These are phyloP conservation scores for Microtus oregoni DNA, from an alignment of 2,113 vertebrate species.

Conservation along the genomic window DNA sequence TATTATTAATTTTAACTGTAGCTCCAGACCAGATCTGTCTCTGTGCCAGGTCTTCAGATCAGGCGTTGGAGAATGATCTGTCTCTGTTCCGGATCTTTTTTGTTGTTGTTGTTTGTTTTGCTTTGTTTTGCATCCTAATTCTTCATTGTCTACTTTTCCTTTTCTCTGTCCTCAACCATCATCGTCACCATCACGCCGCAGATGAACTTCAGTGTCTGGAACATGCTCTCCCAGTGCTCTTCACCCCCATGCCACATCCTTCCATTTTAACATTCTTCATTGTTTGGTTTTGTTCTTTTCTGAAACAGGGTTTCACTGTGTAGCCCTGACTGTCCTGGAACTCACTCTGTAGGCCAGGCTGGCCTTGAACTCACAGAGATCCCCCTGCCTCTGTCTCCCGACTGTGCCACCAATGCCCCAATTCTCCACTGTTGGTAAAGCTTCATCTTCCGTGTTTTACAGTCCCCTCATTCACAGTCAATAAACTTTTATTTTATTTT, in stretches of 20 bases:
- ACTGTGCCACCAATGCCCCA: background rate
- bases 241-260: too few relatives aligned
- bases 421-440: background rate
- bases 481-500: background rate
- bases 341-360: background rate
- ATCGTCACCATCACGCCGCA: background rate
- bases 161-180: background rate
- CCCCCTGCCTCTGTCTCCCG: background rate
- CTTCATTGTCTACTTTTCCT: background rate
- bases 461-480: background rate
- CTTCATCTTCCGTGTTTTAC: background rate
- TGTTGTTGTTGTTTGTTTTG: background rate
- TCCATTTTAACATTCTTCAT: too few relatives aligned
- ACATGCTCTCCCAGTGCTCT: background rate
- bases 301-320: background rate
- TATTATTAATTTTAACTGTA: conserved; percentile 33
- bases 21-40: conserved; percentile 12
- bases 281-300: background rate
- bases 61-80: background rate
- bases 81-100: background rate
- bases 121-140: background rate
- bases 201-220: background rate
- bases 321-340: background rate
- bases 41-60: background rate
- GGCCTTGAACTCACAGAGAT: background rate